Conservation (phyloP, 2,888 invertebrate genomes). For the Phymatocera aterrima region DNA sequence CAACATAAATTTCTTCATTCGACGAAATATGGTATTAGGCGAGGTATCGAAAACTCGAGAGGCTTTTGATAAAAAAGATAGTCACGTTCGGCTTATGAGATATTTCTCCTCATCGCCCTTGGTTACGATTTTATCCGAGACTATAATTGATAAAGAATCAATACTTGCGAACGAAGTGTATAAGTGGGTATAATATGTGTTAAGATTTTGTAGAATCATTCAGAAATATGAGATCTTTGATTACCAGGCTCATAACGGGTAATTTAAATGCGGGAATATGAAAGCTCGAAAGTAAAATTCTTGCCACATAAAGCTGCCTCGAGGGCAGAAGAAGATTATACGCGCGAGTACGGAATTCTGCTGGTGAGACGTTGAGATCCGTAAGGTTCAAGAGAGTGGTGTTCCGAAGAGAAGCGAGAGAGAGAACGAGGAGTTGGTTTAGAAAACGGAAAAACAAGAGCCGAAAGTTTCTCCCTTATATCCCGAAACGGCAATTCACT, state of each 20-base stretch:
- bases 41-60: too few species aligned
- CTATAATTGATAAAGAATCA: not conserved
- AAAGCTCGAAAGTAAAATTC: constrained; percentile 54
- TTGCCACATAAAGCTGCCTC: constrained; percentile 58
- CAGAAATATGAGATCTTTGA: constrained; percentile 24
- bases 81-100: not conserved
- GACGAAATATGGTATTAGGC: too few species aligned
- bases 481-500: constrained; percentile 62
- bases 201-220: constrained; percentile 16
- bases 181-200: not conserved
- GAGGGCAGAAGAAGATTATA: constrained; percentile 56
- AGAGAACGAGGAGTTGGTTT: constrained; percentile 49
- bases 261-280: constrained; percentile 43
- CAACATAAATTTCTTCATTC: too few species aligned
- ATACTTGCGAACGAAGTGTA: not conserved
- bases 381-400: not conserved
- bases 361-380: constrained; percentile 49
- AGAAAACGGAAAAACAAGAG: constrained; percentile 52
- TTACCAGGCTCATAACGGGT: constrained; percentile 12
- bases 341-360: constrained; percentile 53
- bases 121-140: not conserved
- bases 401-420: not conserved
- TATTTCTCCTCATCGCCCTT: not conserved
- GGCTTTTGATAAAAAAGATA: not conserved
- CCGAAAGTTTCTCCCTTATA: constrained; percentile 58